These are phyloP conservation scores for Thermophis baileyi DNA, from an alignment of 2,113 vertebrate genomes.

Conservation along the genomic window DNA sequence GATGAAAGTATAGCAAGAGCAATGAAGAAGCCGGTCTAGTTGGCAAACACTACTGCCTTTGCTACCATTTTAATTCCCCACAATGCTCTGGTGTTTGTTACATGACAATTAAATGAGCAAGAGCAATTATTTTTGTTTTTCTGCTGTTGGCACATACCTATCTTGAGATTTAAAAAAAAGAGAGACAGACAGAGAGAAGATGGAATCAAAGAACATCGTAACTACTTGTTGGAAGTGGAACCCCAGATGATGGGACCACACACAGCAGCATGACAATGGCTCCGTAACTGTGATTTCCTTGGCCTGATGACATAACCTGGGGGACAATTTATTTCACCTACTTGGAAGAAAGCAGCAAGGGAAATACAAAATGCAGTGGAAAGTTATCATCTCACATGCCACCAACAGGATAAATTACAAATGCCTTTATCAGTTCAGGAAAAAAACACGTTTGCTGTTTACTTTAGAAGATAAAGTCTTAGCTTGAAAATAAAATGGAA, in stretches of 20 bases:
- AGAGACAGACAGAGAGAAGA: too few relatives aligned
- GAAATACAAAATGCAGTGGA: neutral
- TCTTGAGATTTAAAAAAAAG: too few relatives aligned
- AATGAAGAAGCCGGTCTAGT: neutral
- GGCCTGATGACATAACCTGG: neutral
- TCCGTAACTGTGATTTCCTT: neutral
- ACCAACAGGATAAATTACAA: neutral
- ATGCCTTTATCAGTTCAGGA: neutral
- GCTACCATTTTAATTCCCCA: neutral
- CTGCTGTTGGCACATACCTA: neutral
- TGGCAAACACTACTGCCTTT: neutral
- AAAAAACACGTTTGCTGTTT: neutral
- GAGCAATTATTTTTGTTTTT: neutral
- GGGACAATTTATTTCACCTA: neutral
- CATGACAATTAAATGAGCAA: neutral
- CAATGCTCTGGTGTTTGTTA: neutral
- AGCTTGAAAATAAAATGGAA: conserved; percentile 2
- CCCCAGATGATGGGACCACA: neutral
- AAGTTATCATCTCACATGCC: neutral
- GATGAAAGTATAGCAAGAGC: too few relatives aligned
- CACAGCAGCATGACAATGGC: neutral
- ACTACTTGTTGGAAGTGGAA: neutral
- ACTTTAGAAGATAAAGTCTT: neutral
- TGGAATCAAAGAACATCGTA: neutral
- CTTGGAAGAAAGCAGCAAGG: neutral